Percentiles rank a stretch among this genome's conserved stretches.
Evolutionary conservation across 2,888 invertebrate genomes (phyloP).

Genomic region (Diaphora mendica): DNA sequence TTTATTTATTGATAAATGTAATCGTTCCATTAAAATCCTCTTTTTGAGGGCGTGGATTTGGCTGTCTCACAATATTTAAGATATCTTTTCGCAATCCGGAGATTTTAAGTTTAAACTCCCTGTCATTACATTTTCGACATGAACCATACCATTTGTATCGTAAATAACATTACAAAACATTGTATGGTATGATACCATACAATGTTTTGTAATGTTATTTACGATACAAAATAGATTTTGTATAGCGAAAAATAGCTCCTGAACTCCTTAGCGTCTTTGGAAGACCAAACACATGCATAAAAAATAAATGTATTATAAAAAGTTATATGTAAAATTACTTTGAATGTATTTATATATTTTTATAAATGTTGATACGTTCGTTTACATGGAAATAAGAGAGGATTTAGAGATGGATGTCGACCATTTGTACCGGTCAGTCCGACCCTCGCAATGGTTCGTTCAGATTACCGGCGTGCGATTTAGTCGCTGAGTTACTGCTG

Average conservation of each 20-base stretch:
- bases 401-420: constrained; percentile 64
- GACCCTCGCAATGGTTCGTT: constrained; percentile 57
- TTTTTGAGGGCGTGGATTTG: neutral
- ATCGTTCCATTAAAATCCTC: neutral
- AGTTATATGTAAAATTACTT: neutral
- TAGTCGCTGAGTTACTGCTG: neutral
- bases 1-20: neutral
- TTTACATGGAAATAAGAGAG: constrained; percentile 66
- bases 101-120: neutral
- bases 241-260: neutral
- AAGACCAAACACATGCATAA: neutral
- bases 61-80: neutral
- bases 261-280: neutral
- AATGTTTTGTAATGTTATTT: no score
- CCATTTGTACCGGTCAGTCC: constrained; percentile 71
- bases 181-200: no score
- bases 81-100: neutral
- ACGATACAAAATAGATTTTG: neutral
- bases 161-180: no score
- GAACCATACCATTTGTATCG: no score
- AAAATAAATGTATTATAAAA: neutral
- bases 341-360: neutral
- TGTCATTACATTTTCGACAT: neutral
- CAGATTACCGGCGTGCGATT: constrained; percentile 15
- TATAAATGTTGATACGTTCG: constrained; percentile 12